Base-by-base conservation (phyloP, 2,888 invertebrate genomes). In the Acleris holmiana region DNA sequence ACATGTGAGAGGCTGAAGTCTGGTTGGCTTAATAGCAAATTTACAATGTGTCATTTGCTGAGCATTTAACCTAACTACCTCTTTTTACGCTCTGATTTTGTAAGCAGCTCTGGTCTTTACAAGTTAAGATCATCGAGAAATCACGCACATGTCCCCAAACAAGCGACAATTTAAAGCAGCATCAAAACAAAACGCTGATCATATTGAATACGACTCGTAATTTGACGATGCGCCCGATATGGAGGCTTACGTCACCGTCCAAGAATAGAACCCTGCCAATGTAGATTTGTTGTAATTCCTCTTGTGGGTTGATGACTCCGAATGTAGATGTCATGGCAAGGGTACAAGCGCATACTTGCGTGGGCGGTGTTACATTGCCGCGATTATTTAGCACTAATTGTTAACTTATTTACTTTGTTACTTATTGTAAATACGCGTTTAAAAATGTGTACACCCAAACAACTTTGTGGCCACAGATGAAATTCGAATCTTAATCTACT, bases 291-390 rank as follows among this genome's bases (percentile, higher is more conserved):
- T 88, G 85, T 85, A 79, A 77, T 78, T 85, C 91, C 89, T 89
- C 82, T 71, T 73, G 72, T 82, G 78, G 91, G 90, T 90, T 89
- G 85, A 89, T 89, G 91, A 89, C 91, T 86, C 80, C 75, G 66
- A 73, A 76, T 84, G 86, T 88, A 82, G 87, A 91, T 88, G 91
- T 92, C 92, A 88, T 69, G 84, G 79, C 88, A 91, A 92, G 91
- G 92, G 86, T 88, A 85, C 68, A 46, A 67, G 64, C 55, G 46
- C 55, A 41, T 18, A 61, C 35, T 61, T 23, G 61, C 44, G 64
- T 67, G 62, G 67, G 70, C 59, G 59, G 62, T 48, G 66, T 57
- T 59, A 64, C 59, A 64, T 46, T 67, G 61, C 54, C 25, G 55
- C 59, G 48, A 55, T 56, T 57, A 58, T 64, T 53, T 61, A 55